phyloP scores from a whole-genome alignment of 2,113 vertebrate genomes.

The Neotoma lepida region DNA sequence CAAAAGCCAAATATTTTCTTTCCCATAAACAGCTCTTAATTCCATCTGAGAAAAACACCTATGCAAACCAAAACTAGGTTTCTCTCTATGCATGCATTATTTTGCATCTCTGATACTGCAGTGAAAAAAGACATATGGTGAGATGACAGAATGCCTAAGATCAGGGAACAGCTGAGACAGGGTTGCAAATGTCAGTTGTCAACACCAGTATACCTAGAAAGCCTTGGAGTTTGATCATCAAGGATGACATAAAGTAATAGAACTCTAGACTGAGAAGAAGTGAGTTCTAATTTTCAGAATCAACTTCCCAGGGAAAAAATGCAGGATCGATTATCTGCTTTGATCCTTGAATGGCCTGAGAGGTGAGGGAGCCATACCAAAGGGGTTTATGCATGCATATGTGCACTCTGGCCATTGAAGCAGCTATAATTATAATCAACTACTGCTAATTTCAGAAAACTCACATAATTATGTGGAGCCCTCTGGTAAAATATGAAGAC shows the following conservation, averaged over 20 bases:
- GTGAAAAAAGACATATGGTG: accelerated
- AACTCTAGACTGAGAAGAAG: neutral
- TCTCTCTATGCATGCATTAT: neutral
- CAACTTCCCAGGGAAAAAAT: neutral
- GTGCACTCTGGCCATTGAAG: neutral
- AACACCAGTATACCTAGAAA: neutral
- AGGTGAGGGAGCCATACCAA: neutral
- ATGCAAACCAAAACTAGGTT: neutral
- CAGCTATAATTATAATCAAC: neutral
- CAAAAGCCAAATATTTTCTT: neutral
- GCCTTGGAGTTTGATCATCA: neutral
- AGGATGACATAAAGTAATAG: neutral
- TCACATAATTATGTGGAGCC: neutral
- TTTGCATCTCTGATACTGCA: neutral
- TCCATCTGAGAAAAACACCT: neutral
- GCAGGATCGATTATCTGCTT: neutral
- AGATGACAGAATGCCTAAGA: neutral
- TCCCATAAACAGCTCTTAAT: neutral
- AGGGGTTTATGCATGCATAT: neutral
- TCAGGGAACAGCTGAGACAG: neutral
- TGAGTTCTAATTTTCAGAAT: neutral
- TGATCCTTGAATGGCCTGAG: neutral
- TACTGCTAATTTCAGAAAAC: neutral
- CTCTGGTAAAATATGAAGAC: neutral
- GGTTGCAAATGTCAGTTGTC: neutral